Base-by-base conservation (phyloP, 92 coral and sea anemone genomes). In the Nematostella vectensis region DNA sequence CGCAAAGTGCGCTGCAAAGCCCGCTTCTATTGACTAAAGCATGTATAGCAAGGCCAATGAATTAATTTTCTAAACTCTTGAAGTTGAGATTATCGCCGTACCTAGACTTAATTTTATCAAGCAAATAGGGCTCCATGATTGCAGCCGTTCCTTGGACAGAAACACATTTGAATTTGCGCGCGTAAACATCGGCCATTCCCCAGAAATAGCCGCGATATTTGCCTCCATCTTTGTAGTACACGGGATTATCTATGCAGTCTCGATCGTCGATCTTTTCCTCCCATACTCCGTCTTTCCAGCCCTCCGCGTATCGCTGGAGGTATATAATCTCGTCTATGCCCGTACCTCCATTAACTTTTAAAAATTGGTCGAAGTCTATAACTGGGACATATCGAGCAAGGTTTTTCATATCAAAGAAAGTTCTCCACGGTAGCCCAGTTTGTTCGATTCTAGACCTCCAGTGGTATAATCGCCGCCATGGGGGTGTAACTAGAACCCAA, bases 271-370 rank as follows among this genome's bases (percentile, higher is more conserved):
- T 69, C 52, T 93, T 93, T 50, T 93, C 99, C 54, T 93, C 99
- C 96, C 96, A 93, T 0, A 88, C 63, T 2, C 99, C 99, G 52
- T 87, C 88, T 54, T 47, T 79, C 99, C 99, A 93, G 4, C 99
- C 99, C 45, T 93, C 99, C 38, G 79, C 66, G 57, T 93, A 93
- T 24, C 96, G 63, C 50, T 93, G 99, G 59, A 93, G 68, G 65
- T 93, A 86, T 4, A 87, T 70, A 20, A 83, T 78, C 62, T 86
- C 96, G 16, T 93, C 99, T 23, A 93, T 82, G 21, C 74, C 78
- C 29, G 87, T 59, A 29, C 82, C 68, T 12, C 88, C 99, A 25
- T 83, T 87, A 67, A 69, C 88, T 54, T 78, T 82, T 25, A 93
- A 36, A 78, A 93, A 40, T 17, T 86, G 96, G 49, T 86, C 96